A percentile compares a stretch with the other conserved stretches of the same genome.
phyloP scores from a whole-genome alignment of 2,113 vertebrate genomes.

The Castor canadensis region DNA sequence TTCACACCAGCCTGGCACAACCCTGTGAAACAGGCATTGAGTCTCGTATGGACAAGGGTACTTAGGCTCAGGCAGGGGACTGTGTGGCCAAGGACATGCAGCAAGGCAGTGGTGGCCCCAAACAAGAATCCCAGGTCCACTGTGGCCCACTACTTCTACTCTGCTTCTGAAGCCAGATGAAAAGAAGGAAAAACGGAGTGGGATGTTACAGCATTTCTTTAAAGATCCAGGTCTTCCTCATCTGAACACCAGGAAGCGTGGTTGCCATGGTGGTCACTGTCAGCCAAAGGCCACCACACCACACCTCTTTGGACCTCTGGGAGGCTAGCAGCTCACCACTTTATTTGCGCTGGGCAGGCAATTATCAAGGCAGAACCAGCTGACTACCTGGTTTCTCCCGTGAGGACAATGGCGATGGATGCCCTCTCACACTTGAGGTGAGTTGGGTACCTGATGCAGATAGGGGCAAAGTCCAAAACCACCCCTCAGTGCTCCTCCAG shows the following conservation, averaged over 20 bases:
- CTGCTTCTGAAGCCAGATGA: neutral
- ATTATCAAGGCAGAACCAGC: slow-evolving; percentile 44
- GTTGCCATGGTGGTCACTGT: fast-evolving
- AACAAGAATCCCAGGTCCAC: fast-evolving
- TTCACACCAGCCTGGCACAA: fast-evolving
- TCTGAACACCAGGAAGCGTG: neutral
- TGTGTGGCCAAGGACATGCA: neutral
- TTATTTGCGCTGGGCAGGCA: neutral
- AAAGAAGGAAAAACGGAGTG: fast-evolving
- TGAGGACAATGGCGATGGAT: slow-evolving; percentile 52
- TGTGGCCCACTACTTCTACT: fast-evolving
- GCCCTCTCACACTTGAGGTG: slow-evolving; percentile 65
- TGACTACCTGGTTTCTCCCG: slow-evolving; percentile 51
- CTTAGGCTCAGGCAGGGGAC: neutral
- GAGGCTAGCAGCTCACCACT: neutral
- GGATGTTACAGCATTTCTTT: fast-evolving
- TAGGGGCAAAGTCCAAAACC: neutral
- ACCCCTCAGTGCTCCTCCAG: fast-evolving
- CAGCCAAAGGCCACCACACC: no score
- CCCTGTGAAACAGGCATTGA: no score
- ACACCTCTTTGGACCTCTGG: fast-evolving
- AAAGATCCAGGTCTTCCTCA: neutral
- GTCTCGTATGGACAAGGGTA: neutral
- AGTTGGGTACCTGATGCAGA: neutral
- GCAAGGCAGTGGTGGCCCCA: neutral